Percentiles rank a stretch among this genome's conserved stretches.
These are phyloP conservation scores for Scopus umbretta DNA, from an alignment of 2,113 vertebrate genomes.

Conservation along the genomic window DNA sequence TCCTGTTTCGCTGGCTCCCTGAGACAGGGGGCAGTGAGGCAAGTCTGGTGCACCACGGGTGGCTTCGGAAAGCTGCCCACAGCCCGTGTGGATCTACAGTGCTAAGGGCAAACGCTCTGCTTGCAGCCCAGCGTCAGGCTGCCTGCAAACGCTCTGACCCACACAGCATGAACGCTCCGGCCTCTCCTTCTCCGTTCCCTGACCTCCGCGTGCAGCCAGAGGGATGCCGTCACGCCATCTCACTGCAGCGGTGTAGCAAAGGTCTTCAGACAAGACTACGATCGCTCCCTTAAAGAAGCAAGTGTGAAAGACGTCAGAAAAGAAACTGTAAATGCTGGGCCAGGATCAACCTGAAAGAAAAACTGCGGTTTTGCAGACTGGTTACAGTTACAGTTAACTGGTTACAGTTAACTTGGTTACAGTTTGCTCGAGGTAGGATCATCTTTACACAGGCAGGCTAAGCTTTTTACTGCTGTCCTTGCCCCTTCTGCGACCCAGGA, in stretches of 20 bases:
- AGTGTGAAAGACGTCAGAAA: background rate
- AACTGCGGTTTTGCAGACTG: background rate
- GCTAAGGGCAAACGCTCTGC: background rate
- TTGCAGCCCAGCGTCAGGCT: fast-evolving
- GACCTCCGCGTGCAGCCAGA: fast-evolving
- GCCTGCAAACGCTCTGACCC: background rate
- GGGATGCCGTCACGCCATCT: background rate
- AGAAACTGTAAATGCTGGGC: background rate
- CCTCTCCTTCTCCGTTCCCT: background rate
- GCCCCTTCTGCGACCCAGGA: background rate
- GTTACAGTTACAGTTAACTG: no score
- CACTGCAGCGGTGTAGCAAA: background rate
- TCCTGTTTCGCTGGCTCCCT: background rate
- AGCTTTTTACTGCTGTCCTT: background rate
- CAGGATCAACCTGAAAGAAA: background rate
- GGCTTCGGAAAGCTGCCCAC: background rate
- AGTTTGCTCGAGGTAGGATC: background rate
- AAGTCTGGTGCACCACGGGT: fast-evolving
- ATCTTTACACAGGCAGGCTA: background rate
- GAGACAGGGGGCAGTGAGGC: no score
- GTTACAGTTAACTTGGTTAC: no score
- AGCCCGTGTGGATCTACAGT: fast-evolving
- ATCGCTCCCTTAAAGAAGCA: background rate
- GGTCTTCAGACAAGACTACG: background rate
- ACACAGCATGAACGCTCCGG: fast-evolving